Conservation (phyloP, 2,113 vertebrate genomes). For the Cryptoleucopteryx plumbea region DNA sequence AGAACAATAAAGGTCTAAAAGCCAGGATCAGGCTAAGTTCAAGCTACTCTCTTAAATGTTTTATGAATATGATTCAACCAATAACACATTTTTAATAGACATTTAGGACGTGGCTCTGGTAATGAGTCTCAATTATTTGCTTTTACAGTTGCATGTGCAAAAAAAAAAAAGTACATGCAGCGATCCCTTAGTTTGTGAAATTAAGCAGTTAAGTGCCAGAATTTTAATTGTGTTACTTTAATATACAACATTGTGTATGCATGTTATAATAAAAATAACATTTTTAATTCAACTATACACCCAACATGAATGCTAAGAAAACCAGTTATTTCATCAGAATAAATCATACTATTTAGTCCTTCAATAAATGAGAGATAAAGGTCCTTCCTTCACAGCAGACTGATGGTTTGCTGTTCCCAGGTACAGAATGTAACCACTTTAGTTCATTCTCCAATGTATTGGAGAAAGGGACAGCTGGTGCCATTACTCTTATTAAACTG, state of each 20-base stretch:
- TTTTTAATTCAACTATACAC: not conserved
- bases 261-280: not conserved
- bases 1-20: not conserved
- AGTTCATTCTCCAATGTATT: not conserved
- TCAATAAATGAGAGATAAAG: not conserved
- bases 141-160: not conserved
- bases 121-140: not conserved
- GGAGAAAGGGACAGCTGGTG: not conserved
- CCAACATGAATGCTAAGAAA: not conserved
- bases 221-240: not conserved
- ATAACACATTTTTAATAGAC: not conserved
- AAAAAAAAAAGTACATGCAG: not conserved
- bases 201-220: not conserved
- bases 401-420: not conserved
- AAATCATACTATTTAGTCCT: not conserved
- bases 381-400: not conserved
- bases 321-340: not conserved
- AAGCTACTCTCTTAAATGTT: not conserved
- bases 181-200: not conserved
- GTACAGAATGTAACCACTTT: not conserved
- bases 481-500: not conserved
- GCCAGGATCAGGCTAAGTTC: not conserved
- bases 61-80: no score
- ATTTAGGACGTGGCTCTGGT: fast-evolving
- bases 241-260: not conserved